A percentile compares a stretch with the other conserved stretches of the same genome.
Conservation (phyloP, 2,888 invertebrate genomes). For the Malthinus flaveolus region DNA sequence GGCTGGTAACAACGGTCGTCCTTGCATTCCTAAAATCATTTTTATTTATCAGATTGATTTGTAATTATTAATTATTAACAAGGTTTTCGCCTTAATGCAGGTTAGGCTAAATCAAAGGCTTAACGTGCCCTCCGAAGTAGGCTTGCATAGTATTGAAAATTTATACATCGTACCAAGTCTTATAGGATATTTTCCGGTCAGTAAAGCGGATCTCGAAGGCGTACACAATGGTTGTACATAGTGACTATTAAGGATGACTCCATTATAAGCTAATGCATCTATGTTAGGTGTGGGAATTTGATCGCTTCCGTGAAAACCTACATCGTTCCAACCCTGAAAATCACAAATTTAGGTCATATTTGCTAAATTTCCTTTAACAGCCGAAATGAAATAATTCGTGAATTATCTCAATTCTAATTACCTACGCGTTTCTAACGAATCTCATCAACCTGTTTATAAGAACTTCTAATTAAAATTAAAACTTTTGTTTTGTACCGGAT, state of each 20-base stretch:
- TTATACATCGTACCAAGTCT: conserved; percentile 64
- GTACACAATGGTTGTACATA: conserved; percentile 87
- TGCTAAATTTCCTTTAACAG: not conserved
- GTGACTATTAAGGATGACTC: conserved; percentile 82
- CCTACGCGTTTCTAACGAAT: no score
- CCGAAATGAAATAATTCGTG: no score
- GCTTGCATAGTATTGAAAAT: no score
- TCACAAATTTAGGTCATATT: conserved; percentile 9
- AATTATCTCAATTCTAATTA: no score
- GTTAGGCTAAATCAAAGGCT: no score
- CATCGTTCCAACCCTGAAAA: conserved; percentile 87
- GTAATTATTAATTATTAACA: not conserved
- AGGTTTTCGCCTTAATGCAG: not conserved
- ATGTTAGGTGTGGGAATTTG: conserved; percentile 91
- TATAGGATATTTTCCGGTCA: conserved; percentile 87
- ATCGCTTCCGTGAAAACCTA: conserved; percentile 85
- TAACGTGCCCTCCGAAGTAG: no score
- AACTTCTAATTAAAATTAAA: no score
- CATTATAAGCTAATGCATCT: conserved; percentile 82
- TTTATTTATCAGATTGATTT: not conserved
- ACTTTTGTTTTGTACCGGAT: no score
- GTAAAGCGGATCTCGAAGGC: conserved; percentile 78
- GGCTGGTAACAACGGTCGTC: conserved; percentile 66
- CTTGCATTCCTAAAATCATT: conserved; percentile 67
- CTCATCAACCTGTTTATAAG: no score